Base-by-base conservation (phyloP, 2,797 vertebrate species). In the Moxostoma hubbsi region DNA sequence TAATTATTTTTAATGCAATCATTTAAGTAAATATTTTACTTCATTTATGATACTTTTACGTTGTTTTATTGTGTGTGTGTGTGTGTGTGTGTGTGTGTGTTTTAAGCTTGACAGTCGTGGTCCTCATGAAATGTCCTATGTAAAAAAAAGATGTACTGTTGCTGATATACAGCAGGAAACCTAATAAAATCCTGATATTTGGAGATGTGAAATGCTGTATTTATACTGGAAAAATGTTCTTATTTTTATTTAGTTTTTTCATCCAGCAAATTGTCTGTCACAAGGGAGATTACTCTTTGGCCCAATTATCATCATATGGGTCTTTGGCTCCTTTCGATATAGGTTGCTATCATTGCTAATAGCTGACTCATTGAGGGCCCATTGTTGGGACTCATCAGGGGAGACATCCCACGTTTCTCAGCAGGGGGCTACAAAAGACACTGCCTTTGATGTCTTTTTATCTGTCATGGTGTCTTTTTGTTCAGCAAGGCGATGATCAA, bases 371-470 rank as follows among this genome's bases (percentile, higher is more conserved):
- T 2, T 36, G 36, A 36, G 36, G 36, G 36, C 36, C 36, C 45
- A 62, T 70, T 81, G 65, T 75, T 49, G 36, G 43, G 51, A 62
- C 65, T 70, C 59, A 50, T 18, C 50, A 49, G 47, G 53, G 63
- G 11, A 43, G 8, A 6, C 16, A 18, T 9, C 57, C 65, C 58
- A 54, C 15, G 46, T 16, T 12, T 73, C 47, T 66, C 71, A 57
- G 47, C 79, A 62, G 73, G 61, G 13, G 46, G 16, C 55, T 10
- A 16, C 15, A 45, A 58, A 58, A 36, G 16, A 58, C 57, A 15
- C 59, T 49, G 49, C 36, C 58, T 81, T 68, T 62, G 24, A 75
- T 55, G 65, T 63, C 50, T 16, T 75, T 65, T 70, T 45, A 81
- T 55, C 65, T 12, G 13, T 57, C 73, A 15, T 63, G 13, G 12